These are phyloP conservation scores for Drosophila rellima DNA, from an alignment of 2,888 invertebrate species.

Conservation along the genomic window DNA sequence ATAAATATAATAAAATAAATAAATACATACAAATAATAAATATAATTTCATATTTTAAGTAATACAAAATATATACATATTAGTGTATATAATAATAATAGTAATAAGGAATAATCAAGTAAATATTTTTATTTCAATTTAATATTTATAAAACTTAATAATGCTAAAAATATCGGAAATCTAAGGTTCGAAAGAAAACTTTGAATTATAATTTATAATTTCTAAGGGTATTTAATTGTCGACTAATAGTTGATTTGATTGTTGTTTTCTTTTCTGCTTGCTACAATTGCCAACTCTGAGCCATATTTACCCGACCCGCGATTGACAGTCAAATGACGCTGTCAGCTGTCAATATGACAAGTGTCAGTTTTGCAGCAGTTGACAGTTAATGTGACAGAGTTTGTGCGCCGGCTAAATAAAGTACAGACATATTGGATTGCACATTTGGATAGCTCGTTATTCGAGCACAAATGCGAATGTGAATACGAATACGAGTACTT, in stretches of 20 bases:
- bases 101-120: neutral
- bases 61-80: neutral
- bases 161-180: neutral
- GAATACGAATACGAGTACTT: constrained; percentile 1
- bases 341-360: constrained; percentile 85
- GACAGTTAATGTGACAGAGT: constrained; percentile 82
- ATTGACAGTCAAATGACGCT: constrained; percentile 84
- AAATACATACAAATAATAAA: no score
- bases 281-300: constrained; percentile 47
- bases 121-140: neutral
- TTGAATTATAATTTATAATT: no score
- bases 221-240: neutral
- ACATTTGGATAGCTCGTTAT: constrained; percentile 38
- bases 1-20: no score
- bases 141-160: neutral
- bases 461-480: constrained; percentile 4
- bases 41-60: no score
- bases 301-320: constrained; percentile 55
- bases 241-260: neutral
- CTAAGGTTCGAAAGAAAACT: no score
- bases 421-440: constrained; percentile 80
- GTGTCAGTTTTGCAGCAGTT: constrained; percentile 83
- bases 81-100: neutral
- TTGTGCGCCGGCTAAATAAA: constrained; percentile 78
- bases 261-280: constrained; percentile 17